These are phyloP conservation scores for Agrotis ipsilon DNA, from an alignment of 2,888 invertebrate genomes.

Conservation along the genomic window DNA sequence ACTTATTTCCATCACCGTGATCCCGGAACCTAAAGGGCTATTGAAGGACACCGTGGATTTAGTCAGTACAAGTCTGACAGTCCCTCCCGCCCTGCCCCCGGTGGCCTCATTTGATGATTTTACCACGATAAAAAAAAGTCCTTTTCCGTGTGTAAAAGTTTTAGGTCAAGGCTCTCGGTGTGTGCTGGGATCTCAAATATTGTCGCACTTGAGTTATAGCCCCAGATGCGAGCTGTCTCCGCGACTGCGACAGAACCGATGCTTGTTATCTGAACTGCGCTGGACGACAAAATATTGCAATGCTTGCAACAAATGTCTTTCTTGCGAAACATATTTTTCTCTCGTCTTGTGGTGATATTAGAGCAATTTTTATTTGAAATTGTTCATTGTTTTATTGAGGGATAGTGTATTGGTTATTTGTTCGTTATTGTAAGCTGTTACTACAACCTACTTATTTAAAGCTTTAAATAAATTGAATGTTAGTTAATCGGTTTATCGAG, in stretches of 20 bases:
- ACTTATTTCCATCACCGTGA: too few species aligned
- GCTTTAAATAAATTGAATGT: background rate
- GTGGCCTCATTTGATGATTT: too few species aligned
- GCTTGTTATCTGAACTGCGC: slow-evolving; percentile 50
- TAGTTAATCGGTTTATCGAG: background rate
- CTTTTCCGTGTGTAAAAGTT: slow-evolving; percentile 12
- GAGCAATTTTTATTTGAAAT: slow-evolving; percentile 29
- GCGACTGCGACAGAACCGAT: slow-evolving; percentile 31
- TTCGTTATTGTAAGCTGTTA: background rate
- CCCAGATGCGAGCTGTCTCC: slow-evolving; percentile 38
- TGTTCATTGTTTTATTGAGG: background rate
- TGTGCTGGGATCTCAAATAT: slow-evolving; percentile 49
- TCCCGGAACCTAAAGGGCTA: too few species aligned
- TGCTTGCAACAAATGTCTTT: slow-evolving; percentile 37
- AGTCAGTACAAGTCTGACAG: too few species aligned
- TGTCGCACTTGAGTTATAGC: slow-evolving; percentile 50
- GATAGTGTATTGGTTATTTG: background rate
- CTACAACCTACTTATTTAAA: too few species aligned
- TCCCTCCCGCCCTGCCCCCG: too few species aligned
- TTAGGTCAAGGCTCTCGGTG: slow-evolving; percentile 31
- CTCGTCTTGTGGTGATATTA: slow-evolving; percentile 13
- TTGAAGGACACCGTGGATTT: too few species aligned
- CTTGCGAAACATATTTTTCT: slow-evolving; percentile 31
- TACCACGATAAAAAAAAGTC: too few species aligned
- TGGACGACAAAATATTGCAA: slow-evolving; percentile 38